Percentiles rank a stretch among this genome's conserved stretches.
These are phyloP conservation scores for Stenotaenia linearis DNA, from an alignment of 2,888 invertebrate genomes.

Conservation along the genomic window DNA sequence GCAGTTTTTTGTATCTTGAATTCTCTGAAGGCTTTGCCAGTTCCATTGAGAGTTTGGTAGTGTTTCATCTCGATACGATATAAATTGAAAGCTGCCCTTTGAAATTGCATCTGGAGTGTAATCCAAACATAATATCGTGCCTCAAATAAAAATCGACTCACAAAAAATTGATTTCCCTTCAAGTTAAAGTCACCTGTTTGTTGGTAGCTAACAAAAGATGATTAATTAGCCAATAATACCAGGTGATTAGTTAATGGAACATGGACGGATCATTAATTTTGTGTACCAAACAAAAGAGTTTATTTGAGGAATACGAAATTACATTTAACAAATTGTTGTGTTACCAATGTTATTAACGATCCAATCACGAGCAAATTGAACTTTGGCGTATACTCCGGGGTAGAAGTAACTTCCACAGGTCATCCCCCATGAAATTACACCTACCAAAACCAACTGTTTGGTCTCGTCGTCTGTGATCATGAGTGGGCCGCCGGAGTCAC, in stretches of 20 bases:
- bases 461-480: background rate
- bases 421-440: conserved; percentile 3
- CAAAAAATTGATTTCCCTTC: background rate
- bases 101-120: background rate
- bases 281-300: background rate
- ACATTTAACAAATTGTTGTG: background rate
- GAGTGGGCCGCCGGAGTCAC: conserved; percentile 17
- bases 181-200: too few species aligned
- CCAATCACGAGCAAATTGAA: background rate
- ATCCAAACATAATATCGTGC: background rate
- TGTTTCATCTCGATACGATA: background rate
- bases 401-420: background rate
- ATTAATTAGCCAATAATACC: too few species aligned
- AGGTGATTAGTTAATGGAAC: background rate
- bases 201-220: too few species aligned
- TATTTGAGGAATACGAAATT: background rate
- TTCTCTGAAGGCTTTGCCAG: too few species aligned
- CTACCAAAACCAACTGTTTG: background rate
- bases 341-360: background rate
- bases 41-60: too few species aligned
- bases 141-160: background rate
- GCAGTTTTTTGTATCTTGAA: too few species aligned
- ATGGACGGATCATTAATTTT: background rate
- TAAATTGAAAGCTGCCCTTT: background rate
- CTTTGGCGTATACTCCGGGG: conserved; percentile 17